A percentile compares a stretch with the other conserved stretches of the same genome.
Evolutionary conservation across 2,797 vertebrate genomes (phyloP).

Genomic region (Vultur gryphus): DNA sequence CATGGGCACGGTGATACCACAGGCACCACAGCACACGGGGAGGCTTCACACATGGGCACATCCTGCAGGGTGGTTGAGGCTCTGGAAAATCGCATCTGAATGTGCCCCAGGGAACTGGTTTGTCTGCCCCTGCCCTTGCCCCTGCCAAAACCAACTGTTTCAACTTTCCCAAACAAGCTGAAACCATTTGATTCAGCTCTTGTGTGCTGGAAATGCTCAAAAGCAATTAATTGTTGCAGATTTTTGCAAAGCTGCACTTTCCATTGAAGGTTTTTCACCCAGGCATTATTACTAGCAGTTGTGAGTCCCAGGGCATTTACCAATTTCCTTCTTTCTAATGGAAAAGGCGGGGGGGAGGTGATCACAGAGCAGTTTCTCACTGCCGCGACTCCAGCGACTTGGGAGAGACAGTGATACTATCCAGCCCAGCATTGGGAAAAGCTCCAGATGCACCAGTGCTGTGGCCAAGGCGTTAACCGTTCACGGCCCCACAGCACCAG

Average conservation of each 20-base stretch:
- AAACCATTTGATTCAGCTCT: neutral
- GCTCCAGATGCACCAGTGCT: neutral
- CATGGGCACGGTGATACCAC: neutral
- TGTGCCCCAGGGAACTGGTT: neutral
- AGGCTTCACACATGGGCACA: neutral
- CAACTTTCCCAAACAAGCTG: neutral
- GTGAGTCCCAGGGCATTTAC: neutral
- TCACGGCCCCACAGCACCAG: neutral
- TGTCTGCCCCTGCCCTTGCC: neutral
- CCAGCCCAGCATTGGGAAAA: constrained; percentile 25
- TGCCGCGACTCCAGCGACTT: neutral
- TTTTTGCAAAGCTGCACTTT: neutral
- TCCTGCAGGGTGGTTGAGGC: neutral
- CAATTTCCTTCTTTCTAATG: neutral
- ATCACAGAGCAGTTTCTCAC: constrained; percentile 49
- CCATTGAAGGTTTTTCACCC: neutral
- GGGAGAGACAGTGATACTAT: constrained; percentile 30
- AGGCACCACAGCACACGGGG: neutral
- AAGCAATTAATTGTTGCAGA: neutral
- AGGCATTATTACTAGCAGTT: neutral
- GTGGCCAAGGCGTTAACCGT: constrained; percentile 1
- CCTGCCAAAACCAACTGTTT: neutral
- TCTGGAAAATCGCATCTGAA: neutral
- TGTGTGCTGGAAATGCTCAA: neutral
- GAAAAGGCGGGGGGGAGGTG: neutral